Evolutionary conservation across 2,113 vertebrate species (phyloP).

Genomic region (Hippopotamus amphibius): DNA sequence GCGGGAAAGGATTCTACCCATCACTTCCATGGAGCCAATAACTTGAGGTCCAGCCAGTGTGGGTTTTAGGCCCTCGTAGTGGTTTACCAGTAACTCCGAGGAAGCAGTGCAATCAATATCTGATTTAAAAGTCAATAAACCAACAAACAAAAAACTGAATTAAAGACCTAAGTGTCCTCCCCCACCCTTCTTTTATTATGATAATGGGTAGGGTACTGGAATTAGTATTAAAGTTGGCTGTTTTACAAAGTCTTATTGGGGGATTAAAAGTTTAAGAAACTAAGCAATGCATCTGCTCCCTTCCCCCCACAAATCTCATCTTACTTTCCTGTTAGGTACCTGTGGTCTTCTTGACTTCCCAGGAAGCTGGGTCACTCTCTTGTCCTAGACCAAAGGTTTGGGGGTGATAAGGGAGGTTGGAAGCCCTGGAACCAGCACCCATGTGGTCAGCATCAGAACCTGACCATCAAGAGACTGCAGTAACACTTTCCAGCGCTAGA

Average conservation of each 20-base stretch:
- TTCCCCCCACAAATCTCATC: not conserved
- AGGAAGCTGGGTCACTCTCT: not conserved
- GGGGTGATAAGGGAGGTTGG: accelerated
- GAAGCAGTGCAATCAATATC: not conserved
- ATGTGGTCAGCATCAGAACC: accelerated
- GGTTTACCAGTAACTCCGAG: not conserved
- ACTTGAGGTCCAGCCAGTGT: accelerated
- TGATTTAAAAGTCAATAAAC: not conserved
- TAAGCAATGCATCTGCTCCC: not conserved
- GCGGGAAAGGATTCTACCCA: not conserved
- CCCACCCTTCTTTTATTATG: not conserved
- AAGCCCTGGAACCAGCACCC: accelerated
- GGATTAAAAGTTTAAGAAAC: not conserved
- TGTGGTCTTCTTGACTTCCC: not conserved
- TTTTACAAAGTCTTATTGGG: not conserved
- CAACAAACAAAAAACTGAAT: not conserved
- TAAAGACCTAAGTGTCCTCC: not conserved
- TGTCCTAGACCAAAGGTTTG: not conserved
- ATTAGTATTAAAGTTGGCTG: not conserved
- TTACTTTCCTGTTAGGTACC: not conserved
- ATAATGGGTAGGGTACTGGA: too few species aligned
- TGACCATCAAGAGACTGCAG: not conserved
- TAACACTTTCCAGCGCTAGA: not conserved
- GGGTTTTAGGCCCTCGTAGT: not conserved
- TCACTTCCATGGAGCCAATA: not conserved